Conservation (phyloP, 2,797 vertebrate genomes). For the Tragelaphus eurycerus region DNA sequence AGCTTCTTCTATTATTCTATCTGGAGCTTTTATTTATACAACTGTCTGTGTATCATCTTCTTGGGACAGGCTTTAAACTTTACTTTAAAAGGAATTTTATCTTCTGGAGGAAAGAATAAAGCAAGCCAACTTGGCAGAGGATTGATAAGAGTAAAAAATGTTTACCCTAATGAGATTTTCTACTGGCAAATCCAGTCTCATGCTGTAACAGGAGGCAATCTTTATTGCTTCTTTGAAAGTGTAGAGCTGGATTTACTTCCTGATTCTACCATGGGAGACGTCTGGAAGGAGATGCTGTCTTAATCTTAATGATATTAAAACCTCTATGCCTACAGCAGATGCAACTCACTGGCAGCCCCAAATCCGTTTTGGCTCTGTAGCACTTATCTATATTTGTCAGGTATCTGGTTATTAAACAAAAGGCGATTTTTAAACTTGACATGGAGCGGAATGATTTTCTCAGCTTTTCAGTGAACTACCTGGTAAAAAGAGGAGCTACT, state of each 20-base stretch:
- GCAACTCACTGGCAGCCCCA: neutral
- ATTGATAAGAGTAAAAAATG: constrained; percentile 35
- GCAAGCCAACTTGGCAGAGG: constrained; percentile 32
- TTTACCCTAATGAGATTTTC: constrained; percentile 54
- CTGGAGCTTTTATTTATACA: neutral
- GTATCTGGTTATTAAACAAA: constrained; percentile 1
- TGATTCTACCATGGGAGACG: neutral
- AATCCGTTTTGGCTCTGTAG: neutral
- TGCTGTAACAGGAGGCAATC: neutral
- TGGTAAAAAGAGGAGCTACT: neutral
- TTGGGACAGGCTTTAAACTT: neutral
- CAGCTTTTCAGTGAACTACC: neutral
- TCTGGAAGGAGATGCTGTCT: neutral
- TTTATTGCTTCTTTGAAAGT: neutral
- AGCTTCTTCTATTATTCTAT: neutral
- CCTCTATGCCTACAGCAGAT: neutral
- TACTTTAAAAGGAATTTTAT: neutral
- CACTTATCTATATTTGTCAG: neutral
- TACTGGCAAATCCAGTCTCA: constrained; percentile 44
- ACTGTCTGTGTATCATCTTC: neutral
- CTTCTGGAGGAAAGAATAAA: neutral
- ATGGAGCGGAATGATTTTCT: neutral
- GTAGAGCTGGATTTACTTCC: neutral
- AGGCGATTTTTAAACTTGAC: neutral
- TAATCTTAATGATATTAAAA: neutral